Evolutionary conservation across 2,888 invertebrate species (phyloP).

Genomic region (Ornithoptera alexandrae): DNA sequence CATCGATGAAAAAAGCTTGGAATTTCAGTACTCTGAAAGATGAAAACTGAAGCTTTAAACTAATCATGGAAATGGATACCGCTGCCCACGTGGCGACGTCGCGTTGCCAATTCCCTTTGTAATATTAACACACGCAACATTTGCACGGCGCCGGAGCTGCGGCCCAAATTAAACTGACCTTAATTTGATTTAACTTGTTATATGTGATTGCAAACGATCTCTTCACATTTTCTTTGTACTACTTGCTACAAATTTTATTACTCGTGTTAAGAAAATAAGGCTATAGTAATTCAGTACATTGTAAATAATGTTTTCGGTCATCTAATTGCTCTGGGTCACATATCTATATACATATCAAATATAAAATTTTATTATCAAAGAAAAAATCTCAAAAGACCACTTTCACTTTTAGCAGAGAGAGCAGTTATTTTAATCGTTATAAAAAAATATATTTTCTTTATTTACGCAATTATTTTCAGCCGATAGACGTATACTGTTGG

Average conservation of each 20-base stretch:
- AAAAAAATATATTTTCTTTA: too few relatives aligned
- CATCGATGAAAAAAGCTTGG: background rate
- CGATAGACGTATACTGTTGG: too few relatives aligned
- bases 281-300: background rate
- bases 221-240: background rate
- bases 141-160: constrained; percentile 3
- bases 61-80: background rate
- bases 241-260: background rate
- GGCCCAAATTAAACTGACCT: constrained; percentile 20
- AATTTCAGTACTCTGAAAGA: background rate
- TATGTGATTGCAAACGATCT: constrained; percentile 1
- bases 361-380: too few relatives aligned
- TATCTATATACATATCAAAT: too few relatives aligned
- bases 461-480: too few relatives aligned
- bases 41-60: constrained; percentile 2
- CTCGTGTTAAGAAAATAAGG: background rate
- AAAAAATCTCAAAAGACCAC: too few relatives aligned
- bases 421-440: too few relatives aligned
- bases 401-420: too few relatives aligned
- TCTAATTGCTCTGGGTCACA: background rate
- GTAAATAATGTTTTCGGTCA: background rate
- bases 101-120: constrained; percentile 17
- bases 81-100: constrained; percentile 6
- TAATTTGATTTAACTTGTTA: constrained; percentile 20
- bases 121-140: constrained; percentile 10